phyloP scores from a whole-genome alignment of 35 echinoderm and acorn worm species.

The Hemicentrotus pulcherrimus region DNA sequence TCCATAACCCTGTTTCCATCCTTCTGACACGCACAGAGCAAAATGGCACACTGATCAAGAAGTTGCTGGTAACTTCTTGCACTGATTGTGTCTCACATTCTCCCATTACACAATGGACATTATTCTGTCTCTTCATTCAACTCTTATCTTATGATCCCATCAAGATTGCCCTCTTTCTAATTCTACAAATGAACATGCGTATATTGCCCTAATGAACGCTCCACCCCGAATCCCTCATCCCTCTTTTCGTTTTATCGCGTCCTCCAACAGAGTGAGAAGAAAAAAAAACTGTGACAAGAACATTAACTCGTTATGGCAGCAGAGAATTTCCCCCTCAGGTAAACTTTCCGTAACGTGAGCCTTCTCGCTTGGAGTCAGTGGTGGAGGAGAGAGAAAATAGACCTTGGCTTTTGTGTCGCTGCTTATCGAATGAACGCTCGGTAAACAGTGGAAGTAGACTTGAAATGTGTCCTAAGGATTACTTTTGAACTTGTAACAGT shows the following conservation, averaged over 20 bases:
- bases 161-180: neutral
- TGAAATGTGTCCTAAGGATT: neutral
- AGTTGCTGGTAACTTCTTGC: too few relatives aligned
- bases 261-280: neutral
- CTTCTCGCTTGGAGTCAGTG: neutral
- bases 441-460: constrained; percentile 11
- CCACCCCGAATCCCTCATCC: neutral
- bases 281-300: neutral
- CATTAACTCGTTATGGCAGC: constrained; percentile 24
- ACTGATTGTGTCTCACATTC: neutral
- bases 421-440: constrained; percentile 11
- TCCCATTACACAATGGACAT: neutral
- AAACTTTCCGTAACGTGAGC: neutral
- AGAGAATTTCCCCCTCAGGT: constrained; percentile 30
- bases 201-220: neutral
- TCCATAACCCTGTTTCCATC: too few relatives aligned
- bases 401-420: constrained; percentile 23
- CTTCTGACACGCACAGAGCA: too few relatives aligned
- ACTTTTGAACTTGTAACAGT: constrained; percentile 38
- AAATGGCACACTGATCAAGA: too few relatives aligned
- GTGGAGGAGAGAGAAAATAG: neutral
- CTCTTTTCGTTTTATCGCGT: neutral
- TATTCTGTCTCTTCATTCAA: neutral
- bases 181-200: neutral
- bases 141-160: neutral